phyloP scores from a whole-genome alignment of 1,140 invertebrate genomes.

The Bombus waltoni region DNA sequence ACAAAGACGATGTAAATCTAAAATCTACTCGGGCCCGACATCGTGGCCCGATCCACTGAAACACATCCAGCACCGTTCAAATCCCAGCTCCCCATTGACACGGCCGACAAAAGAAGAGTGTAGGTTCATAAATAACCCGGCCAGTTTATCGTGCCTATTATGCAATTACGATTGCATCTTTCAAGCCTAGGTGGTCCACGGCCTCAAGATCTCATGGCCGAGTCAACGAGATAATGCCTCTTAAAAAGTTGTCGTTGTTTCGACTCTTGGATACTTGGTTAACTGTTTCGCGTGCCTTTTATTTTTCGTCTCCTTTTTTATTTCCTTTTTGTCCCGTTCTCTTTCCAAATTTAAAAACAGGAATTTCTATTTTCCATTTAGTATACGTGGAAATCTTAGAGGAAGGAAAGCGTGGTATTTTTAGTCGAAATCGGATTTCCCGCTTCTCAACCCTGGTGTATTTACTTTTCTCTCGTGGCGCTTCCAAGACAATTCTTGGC shows the following conservation, averaged over 20 bases:
- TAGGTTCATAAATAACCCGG: conserved; percentile 79
- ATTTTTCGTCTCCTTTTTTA: background rate
- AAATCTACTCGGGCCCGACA: conserved; percentile 43
- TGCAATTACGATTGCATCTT: conserved; percentile 82
- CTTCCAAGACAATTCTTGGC: background rate
- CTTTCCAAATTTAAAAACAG: background rate
- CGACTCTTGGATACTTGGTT: conserved; percentile 17
- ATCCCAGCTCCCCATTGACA: conserved; percentile 74
- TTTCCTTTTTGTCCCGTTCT: background rate
- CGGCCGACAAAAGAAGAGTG: conserved; percentile 73
- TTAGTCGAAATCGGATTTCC: background rate
- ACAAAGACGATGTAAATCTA: conserved; percentile 55
- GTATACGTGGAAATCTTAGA: background rate
- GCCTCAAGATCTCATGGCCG: conserved; percentile 60
- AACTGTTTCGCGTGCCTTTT: conserved; percentile 40
- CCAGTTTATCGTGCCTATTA: conserved; percentile 78
- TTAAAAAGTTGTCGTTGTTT: conserved; percentile 67
- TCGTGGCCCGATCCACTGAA: conserved; percentile 46
- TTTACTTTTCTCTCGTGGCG: background rate
- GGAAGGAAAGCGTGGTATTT: background rate
- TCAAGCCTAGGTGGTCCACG: conserved; percentile 75
- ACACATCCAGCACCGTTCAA: conserved; percentile 58
- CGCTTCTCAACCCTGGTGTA: no score
- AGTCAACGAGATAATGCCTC: conserved; percentile 66
- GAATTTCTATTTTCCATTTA: background rate